A percentile compares a stretch with the other conserved stretches of the same genome.
These are phyloP conservation scores for Ophion costatus DNA, from an alignment of 2,888 invertebrate genomes.

Conservation along the genomic window DNA sequence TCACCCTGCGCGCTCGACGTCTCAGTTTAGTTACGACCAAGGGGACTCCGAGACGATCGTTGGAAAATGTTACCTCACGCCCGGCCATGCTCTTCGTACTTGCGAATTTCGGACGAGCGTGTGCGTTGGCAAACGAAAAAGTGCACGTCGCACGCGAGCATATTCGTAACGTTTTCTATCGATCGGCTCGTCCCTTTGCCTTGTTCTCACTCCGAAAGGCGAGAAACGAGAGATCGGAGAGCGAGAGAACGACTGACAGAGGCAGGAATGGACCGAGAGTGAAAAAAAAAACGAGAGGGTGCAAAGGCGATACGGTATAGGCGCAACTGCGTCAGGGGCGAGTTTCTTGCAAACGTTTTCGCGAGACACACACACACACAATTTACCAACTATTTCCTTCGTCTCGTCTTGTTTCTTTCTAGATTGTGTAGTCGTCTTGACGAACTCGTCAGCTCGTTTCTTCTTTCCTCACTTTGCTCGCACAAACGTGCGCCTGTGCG, in stretches of 20 bases:
- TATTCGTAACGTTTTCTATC: conserved; percentile 54
- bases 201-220: conserved; percentile 42
- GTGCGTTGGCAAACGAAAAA: background rate
- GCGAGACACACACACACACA: conserved; percentile 43
- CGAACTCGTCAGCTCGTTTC: conserved; percentile 57
- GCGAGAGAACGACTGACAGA: conserved; percentile 6
- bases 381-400: conserved; percentile 41
- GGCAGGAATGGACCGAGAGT: background rate
- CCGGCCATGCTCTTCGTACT: background rate
- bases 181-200: conserved; percentile 48
- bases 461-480: conserved; percentile 39
- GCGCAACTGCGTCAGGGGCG: conserved; percentile 32
- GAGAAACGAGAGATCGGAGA: conserved; percentile 20
- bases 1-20: too few species aligned
- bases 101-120: background rate
- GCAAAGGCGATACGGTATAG: conserved; percentile 17
- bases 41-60: too few species aligned
- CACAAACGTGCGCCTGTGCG: background rate
- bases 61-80: background rate
- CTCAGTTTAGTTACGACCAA: too few species aligned
- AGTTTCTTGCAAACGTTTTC: conserved; percentile 43
- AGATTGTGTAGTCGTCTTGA: conserved; percentile 34
- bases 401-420: conserved; percentile 43
- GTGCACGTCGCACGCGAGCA: conserved; percentile 17
- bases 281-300: background rate